Percentiles rank a stretch among this genome's conserved stretches.
phyloP scores from a whole-genome alignment of 2,797 vertebrate species.

The Chelon auratus region DNA sequence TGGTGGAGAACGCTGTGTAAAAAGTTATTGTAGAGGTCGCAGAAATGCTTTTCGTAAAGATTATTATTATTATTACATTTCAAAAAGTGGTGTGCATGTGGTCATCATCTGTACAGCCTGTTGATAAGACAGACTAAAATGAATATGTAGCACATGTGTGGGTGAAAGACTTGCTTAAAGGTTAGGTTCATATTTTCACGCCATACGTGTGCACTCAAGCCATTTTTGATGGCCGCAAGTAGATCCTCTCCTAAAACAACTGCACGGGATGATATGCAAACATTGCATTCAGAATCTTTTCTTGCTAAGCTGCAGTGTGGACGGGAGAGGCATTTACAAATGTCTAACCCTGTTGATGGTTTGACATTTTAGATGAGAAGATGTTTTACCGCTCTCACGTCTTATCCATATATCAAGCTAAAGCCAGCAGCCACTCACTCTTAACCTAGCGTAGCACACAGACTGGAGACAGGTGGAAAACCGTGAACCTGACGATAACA shows the following conservation, averaged over 20 bases:
- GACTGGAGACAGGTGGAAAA: conserved; percentile 1
- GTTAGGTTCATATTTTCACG: neutral
- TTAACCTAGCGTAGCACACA: conserved; percentile 5
- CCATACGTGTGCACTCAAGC: neutral
- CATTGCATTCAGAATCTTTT: neutral
- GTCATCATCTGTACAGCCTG: conserved; percentile 1
- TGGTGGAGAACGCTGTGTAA: neutral
- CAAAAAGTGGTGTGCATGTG: conserved; percentile 12
- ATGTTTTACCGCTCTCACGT: neutral
- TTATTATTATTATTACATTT: neutral
- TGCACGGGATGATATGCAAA: neutral
- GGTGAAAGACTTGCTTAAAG: neutral
- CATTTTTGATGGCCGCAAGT: neutral
- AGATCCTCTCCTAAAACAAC: neutral
- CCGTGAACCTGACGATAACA: neutral
- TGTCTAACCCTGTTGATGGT: neutral
- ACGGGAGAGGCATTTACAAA: neutral
- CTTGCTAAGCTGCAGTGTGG: neutral
- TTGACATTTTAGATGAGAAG: neutral
- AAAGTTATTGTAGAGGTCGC: neutral
- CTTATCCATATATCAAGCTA: neutral
- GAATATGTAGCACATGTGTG: neutral
- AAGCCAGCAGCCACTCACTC: neutral
- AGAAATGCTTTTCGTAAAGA: neutral
- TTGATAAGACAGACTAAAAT: conserved; percentile 7